Percentiles rank a stretch among this genome's conserved stretches.
phyloP scores from a whole-genome alignment of 2,888 invertebrate genomes.

The Stenoptilia bipunctidactyla region DNA sequence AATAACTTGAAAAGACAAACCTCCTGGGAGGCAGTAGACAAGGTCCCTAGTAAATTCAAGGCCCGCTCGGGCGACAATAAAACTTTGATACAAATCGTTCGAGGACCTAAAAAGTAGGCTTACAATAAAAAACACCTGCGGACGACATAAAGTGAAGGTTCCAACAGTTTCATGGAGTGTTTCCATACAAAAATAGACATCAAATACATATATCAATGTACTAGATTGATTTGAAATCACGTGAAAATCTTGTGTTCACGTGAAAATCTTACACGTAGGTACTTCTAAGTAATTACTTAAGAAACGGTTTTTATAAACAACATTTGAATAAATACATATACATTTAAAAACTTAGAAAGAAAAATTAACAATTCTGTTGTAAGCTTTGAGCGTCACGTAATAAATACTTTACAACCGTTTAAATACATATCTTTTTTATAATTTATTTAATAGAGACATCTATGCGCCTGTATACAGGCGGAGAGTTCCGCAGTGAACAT shows the following conservation, averaged over 20 bases:
- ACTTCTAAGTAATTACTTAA: no score
- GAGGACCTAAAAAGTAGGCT: no score
- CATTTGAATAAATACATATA: slow-evolving; percentile 1
- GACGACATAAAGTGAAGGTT: no score
- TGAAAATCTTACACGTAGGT: no score
- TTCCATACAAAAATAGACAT: no score
- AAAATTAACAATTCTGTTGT: neutral
- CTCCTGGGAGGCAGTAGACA: neutral
- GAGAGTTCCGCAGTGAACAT: neutral
- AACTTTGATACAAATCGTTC: neutral
- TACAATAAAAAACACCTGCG: no score
- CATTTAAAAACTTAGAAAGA: no score
- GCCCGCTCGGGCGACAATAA: neutral
- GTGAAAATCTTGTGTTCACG: no score
- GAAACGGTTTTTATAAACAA: neutral
- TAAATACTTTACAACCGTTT: neutral
- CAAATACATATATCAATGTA: no score
- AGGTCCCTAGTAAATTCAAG: neutral
- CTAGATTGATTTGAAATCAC: no score
- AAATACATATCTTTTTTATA: neutral
- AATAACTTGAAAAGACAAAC: neutral
- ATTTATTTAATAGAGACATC: neutral
- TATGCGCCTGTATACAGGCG: neutral
- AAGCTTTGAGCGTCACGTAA: slow-evolving; percentile 1
- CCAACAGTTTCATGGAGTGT: no score